Evolutionary conservation across 2,797 vertebrate species (phyloP).

Genomic region (Tadarida brasiliensis): DNA sequence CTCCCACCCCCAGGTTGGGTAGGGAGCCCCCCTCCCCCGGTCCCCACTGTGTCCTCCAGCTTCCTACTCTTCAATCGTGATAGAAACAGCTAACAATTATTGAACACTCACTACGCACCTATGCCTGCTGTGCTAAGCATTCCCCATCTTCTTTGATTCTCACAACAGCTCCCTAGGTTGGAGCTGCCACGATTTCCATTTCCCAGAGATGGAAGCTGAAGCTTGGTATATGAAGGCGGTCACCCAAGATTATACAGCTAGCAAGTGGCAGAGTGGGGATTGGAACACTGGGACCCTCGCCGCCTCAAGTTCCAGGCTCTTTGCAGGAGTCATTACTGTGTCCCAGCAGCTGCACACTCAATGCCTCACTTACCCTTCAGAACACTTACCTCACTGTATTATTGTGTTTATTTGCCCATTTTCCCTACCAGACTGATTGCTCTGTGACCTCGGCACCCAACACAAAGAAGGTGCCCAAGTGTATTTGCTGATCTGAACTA

Average conservation of each 20-base stretch:
- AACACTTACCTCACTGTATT: not conserved
- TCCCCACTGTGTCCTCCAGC: not conserved
- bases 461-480: not conserved
- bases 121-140: not conserved
- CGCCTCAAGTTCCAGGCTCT: not conserved
- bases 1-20: not conserved
- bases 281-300: not conserved
- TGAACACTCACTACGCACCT: not conserved
- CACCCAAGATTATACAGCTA: not conserved
- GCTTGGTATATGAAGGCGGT: not conserved
- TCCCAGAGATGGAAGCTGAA: not conserved
- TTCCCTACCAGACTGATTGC: not conserved
- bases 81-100: not conserved
- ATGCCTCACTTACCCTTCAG: not conserved
- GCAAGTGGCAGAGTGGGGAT: not conserved
- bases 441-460: not conserved
- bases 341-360: not conserved
- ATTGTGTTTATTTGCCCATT: not conserved
- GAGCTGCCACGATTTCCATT: not conserved
- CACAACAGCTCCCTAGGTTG: not conserved
- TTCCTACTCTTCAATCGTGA: not conserved
- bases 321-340: not conserved
- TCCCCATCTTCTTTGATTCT: not conserved
- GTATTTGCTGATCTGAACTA: not conserved
- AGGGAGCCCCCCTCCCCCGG: too few species aligned